Evolutionary conservation across 2,888 invertebrate genomes (phyloP).

Genomic region (Tetranychus truncatus): DNA sequence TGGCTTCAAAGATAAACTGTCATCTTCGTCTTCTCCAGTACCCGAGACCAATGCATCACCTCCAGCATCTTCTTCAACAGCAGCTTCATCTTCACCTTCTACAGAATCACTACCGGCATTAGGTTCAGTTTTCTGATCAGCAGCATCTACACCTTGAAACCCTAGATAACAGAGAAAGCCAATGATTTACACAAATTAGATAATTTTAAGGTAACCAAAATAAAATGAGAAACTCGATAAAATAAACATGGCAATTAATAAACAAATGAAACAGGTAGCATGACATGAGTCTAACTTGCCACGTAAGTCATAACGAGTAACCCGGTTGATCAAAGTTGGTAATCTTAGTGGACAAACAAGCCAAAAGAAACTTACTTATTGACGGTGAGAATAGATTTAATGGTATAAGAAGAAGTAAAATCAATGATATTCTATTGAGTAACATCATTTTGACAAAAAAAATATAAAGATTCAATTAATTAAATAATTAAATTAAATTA

Average conservation of each 20-base stretch:
- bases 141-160: slow-evolving; percentile 24
- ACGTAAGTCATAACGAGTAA: not conserved
- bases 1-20: slow-evolving; percentile 37
- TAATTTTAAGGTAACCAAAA: too few species aligned
- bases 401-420: not conserved
- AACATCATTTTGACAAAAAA: not conserved
- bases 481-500: not conserved
- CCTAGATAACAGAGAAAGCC: not conserved
- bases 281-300: not conserved
- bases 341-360: not conserved
- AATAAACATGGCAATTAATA: not conserved
- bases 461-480: not conserved
- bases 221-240: not conserved
- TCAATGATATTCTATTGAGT: not conserved
- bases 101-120: slow-evolving; percentile 30
- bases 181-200: not conserved
- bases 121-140: slow-evolving; percentile 28
- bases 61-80: slow-evolving; percentile 5
- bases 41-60: not conserved
- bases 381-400: not conserved
- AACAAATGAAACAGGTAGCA: not conserved
- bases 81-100: slow-evolving; percentile 44
- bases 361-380: not conserved
- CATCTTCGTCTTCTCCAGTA: slow-evolving; percentile 9
- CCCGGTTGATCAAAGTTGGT: not conserved